Base-by-base conservation (phyloP, 2,888 invertebrate genomes). In the Zele albiditarsus region DNA sequence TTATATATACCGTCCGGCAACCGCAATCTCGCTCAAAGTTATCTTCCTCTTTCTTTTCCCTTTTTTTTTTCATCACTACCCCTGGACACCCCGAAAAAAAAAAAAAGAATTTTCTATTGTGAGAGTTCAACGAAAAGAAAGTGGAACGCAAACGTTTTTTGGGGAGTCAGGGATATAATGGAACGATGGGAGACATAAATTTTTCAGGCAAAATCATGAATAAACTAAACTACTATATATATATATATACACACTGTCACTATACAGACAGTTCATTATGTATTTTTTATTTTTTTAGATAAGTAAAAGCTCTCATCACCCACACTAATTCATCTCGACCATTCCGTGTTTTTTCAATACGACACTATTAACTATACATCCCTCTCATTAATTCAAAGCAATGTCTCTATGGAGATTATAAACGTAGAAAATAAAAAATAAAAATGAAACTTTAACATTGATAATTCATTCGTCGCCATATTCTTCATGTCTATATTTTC, bases 311-410 rank as follows among this genome's bases (percentile, higher is more conserved):
- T 67, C 72, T 58, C 69, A 49, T 49, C 16, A 49, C 49, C 49
- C 16, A n/a, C 58, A 72, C 73, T 77, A 79, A 80, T 79, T 65
- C 8, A 65, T 23, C 73, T 70, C 75, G 4, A 5, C 31, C 31
- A 31, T 31, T 31, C 6, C 31, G 31, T 31, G 31, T 31, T 6
- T 76, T 68, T 66, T 58, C 67, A 75, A 75, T 78, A 74, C 71
- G 71, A 49, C 73, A 67, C 73, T 77, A 76, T 81, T 80, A 81
- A 81, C 76, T 81, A 80, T 81, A 80, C 78, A 81, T 79, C 78
- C 71, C 62, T 27, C 14, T 42, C 42, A 42, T 42, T 42, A 42
- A 42, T 42, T 42, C 14, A 8, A 42, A 5, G 14, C 14, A 42
- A 42, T 42, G 12, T 31, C 31, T 31, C 31, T 31, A 6, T 31